Base-by-base conservation (phyloP, 2,113 vertebrate genomes). In the Geothlypis trichas region DNA sequence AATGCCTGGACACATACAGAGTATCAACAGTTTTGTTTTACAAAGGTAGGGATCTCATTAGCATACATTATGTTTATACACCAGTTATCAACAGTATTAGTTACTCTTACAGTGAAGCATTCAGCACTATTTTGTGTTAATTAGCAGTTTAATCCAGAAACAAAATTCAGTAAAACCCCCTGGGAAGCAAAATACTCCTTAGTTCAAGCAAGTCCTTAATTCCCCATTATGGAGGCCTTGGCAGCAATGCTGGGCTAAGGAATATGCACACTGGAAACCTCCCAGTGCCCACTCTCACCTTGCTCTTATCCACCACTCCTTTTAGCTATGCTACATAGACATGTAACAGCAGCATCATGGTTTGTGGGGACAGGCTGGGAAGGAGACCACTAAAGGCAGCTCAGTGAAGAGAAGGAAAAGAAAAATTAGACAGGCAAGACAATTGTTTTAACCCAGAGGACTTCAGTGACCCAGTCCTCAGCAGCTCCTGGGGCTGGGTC, bases 121-220 rank as follows among this genome's bases (percentile, higher is more conserved):
- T 39, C 65, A 91, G 72, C 14, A 15, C 35, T 51, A 20, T 62
- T 94, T 86, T 61, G 62, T 68, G 66, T 66, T 91, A 82, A 94
- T 93, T 93, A 94, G 71, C 49, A 51, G 80, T 75, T 93, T 22
- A 94, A 86, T 89, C 80, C 80, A 92, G 54, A 72, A 74, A 47
- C 20, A 54, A 85, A 92, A 84, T 46, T 49, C 72, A 95, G 11
- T 41, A 52, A 88, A 90, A 52, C 10, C 52, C 37, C 62, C 49
- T 78, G 68, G 47, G 87, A 94, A 74, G 81, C 39, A 93, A 91
- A 94, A 91, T 61, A 73, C 30, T 76, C 46, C 62, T 90, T 85
- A 69, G 46, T 66, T 42, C 46, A 71, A 87, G 74, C 23, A 88
- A 28, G 3, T 79, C 82, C 67, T 69, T 52, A 73, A 79, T 58